Conservation (phyloP, 23 tunicate genomes). For the Ciona savignyi region DNA sequence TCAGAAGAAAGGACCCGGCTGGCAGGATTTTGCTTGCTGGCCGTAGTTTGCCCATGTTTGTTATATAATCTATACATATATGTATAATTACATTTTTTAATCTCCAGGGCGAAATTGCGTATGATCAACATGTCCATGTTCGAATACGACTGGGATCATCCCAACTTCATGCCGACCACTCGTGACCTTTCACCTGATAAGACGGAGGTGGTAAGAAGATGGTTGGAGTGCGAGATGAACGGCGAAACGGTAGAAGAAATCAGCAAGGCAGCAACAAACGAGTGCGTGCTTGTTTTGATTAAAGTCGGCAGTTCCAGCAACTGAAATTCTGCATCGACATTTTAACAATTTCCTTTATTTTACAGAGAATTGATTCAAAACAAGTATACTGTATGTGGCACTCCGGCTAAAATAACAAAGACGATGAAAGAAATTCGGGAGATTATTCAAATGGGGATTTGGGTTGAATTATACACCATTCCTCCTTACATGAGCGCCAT, state of each 20-base stretch:
- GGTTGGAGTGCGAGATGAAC: constrained; percentile 39
- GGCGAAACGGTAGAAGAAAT: too few species aligned
- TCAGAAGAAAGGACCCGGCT: too few species aligned
- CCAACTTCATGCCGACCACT: constrained; percentile 49
- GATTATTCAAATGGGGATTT: constrained; percentile 17
- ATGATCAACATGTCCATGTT: constrained; percentile 59
- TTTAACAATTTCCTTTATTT: too few species aligned
- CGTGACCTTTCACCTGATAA: constrained; percentile 49
- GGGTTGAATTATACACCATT: constrained; percentile 40
- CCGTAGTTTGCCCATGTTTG: too few species aligned
- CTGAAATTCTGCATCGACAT: too few species aligned
- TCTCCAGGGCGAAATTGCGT: constrained; percentile 19
- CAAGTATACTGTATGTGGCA: background rate
- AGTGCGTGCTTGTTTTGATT: too few species aligned
- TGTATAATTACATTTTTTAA: background rate
- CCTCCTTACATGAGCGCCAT: constrained; percentile 40
- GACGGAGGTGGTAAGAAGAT: constrained; percentile 28
- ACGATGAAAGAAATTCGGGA: constrained; percentile 4
- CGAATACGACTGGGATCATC: constrained; percentile 36
- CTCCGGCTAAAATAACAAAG: background rate
- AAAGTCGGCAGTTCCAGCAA: too few species aligned
- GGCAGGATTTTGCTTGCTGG: too few species aligned
- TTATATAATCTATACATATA: too few species aligned
- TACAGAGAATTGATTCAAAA: background rate
- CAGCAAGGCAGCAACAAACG: too few species aligned